These are phyloP conservation scores for Eulemur coronatus DNA, from an alignment of 2,797 vertebrate species.

Conservation along the genomic window DNA sequence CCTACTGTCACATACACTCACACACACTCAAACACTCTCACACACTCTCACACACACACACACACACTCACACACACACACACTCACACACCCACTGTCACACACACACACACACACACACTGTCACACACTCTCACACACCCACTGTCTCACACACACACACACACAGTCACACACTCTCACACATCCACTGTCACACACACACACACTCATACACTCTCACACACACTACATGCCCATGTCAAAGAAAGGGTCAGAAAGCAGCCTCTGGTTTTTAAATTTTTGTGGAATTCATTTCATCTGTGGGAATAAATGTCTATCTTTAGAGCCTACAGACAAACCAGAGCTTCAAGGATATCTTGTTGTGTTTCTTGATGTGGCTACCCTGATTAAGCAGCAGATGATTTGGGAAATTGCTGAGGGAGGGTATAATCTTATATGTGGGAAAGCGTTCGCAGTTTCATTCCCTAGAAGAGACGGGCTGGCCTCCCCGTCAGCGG, in stretches of 20 bases:
- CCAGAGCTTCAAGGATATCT: not conserved
- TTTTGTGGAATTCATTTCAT: not conserved
- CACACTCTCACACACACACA: too few species aligned
- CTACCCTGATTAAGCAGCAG: not conserved
- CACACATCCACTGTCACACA: not conserved
- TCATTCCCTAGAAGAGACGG: not conserved
- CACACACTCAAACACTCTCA: too few species aligned
- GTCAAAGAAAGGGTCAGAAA: not conserved
- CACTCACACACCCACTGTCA: too few species aligned
- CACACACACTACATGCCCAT: not conserved
- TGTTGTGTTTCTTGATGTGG: not conserved
- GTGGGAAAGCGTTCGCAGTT: not conserved
- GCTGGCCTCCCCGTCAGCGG: fast-evolving
- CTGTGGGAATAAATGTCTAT: not conserved
- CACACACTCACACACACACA: too few species aligned
- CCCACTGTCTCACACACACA: not conserved
- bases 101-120: too few species aligned
- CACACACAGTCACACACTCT: fast-evolving
- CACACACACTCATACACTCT: not conserved
- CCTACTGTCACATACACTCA: too few species aligned
- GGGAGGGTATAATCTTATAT: not conserved
- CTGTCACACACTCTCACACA: too few species aligned
- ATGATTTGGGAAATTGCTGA: not conserved
- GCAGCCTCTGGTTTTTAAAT: not conserved
- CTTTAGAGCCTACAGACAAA: not conserved